These are phyloP conservation scores for Prolemur simus DNA, from an alignment of 2,113 vertebrate genomes.

Conservation along the genomic window DNA sequence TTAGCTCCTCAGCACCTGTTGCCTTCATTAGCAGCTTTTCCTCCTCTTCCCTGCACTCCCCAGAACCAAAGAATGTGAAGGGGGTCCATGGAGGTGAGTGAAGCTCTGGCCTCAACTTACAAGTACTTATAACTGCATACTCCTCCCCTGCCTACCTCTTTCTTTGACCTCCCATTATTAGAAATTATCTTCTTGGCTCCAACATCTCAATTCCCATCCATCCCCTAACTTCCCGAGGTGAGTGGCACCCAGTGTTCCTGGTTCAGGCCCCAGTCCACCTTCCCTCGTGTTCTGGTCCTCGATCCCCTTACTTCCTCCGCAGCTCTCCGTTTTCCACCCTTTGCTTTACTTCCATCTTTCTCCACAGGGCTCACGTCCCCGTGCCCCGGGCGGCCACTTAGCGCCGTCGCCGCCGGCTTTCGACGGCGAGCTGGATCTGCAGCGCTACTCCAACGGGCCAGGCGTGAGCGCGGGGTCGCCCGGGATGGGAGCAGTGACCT, in stretches of 20 bases:
- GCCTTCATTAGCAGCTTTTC: constrained; percentile 85
- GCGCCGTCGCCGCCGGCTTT: constrained; percentile 79
- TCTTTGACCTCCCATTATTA: neutral
- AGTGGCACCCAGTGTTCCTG: neutral
- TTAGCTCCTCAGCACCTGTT: constrained; percentile 76
- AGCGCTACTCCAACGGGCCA: constrained; percentile 90
- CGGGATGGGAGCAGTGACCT: constrained; percentile 77
- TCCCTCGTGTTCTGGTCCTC: neutral
- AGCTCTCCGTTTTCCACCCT: neutral
- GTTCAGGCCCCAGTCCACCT: neutral
- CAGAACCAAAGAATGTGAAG: constrained; percentile 81
- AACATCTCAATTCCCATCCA: neutral
- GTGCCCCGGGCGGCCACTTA: constrained; percentile 63
- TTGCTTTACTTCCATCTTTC: constrained; percentile 33
- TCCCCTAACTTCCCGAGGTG: neutral
- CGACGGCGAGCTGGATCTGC: constrained; percentile 91
- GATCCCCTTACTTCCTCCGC: neutral
- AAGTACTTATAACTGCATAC: neutral
- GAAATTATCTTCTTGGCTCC: neutral
- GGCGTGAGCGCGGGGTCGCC: constrained; percentile 78
- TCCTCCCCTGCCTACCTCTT: neutral
- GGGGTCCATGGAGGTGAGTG: constrained; percentile 78
- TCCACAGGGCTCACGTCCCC: constrained; percentile 75
- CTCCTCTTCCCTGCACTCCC: constrained; percentile 81
- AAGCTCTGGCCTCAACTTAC: neutral